Percentiles rank a stretch among this genome's conserved stretches.
Conservation (phyloP, 2,113 vertebrate species). For the Catharus bicknelli region DNA sequence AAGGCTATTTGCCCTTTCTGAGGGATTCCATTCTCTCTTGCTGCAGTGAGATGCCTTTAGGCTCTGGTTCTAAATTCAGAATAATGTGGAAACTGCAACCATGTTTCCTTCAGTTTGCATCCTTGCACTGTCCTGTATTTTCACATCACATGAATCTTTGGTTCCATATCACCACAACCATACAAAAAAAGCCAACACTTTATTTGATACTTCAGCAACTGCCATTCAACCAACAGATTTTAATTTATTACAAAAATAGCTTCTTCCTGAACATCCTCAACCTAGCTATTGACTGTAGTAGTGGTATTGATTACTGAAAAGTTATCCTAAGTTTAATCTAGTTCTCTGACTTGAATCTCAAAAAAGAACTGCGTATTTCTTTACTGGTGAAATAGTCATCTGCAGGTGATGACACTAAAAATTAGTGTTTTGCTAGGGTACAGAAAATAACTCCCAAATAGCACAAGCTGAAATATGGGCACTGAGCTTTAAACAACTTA, state of each 20-base stretch:
- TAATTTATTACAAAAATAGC: slow-evolving; percentile 38
- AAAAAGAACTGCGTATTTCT: neutral
- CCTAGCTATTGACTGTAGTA: neutral
- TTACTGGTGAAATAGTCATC: slow-evolving; percentile 40
- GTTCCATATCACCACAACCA: slow-evolving; percentile 42
- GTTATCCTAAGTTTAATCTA: neutral
- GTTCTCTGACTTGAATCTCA: neutral
- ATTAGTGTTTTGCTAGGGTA: neutral
- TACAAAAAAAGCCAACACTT: slow-evolving; percentile 12
- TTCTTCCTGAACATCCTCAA: slow-evolving; percentile 13
- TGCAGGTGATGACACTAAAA: slow-evolving; percentile 39
- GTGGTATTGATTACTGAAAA: neutral
- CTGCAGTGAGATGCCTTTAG: neutral
- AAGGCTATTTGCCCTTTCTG: neutral
- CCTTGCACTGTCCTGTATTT: neutral
- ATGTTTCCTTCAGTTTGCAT: neutral
- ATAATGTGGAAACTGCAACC: neutral
- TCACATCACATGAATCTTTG: slow-evolving; percentile 28
- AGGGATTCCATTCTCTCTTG: neutral
- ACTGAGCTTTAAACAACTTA: neutral
- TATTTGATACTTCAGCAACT: neutral
- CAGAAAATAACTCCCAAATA: neutral
- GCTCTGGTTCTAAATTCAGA: neutral
- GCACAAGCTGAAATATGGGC: neutral
- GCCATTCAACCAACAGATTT: slow-evolving; percentile 33